Conservation (phyloP, 2,113 vertebrate genomes). For the Saimiri boliviensis region DNA sequence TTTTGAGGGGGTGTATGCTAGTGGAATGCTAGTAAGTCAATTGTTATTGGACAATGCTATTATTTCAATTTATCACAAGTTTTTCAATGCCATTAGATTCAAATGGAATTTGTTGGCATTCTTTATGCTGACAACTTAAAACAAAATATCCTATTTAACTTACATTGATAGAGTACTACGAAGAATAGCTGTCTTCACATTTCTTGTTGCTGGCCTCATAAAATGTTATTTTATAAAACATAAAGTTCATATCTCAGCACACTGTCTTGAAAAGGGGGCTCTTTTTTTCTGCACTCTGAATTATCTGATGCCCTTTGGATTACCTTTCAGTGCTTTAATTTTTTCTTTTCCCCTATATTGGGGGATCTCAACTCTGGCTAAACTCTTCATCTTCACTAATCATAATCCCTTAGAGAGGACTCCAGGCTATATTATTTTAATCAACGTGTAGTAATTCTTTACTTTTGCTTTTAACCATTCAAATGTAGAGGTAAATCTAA, state of each 20-base stretch:
- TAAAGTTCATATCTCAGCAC: constrained; percentile 6
- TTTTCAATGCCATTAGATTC: not conserved
- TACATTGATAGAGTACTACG: not conserved
- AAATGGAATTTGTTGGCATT: not conserved
- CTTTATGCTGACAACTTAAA: not conserved
- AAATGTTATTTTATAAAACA: constrained; percentile 23
- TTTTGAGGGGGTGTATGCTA: not conserved
- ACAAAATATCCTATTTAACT: not conserved
- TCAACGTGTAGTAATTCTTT: not conserved
- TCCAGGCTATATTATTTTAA: not conserved
- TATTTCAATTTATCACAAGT: fast-evolving
- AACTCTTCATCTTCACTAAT: not conserved
- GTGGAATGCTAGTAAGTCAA: not conserved
- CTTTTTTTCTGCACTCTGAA: not conserved
- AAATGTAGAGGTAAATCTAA: not conserved
- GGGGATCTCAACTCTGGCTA: not conserved
- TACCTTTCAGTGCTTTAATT: not conserved
- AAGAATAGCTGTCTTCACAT: constrained; percentile 22
- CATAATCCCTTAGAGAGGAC: not conserved
- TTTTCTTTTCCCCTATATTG: not conserved
- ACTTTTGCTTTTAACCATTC: not conserved
- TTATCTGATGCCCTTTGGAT: not conserved
- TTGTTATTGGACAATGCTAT: not conserved
- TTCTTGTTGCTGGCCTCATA: constrained; percentile 19
- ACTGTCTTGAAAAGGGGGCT: not conserved